Conservation (phyloP, 2,113 vertebrate species). For the Embiotoca jacksoni region DNA sequence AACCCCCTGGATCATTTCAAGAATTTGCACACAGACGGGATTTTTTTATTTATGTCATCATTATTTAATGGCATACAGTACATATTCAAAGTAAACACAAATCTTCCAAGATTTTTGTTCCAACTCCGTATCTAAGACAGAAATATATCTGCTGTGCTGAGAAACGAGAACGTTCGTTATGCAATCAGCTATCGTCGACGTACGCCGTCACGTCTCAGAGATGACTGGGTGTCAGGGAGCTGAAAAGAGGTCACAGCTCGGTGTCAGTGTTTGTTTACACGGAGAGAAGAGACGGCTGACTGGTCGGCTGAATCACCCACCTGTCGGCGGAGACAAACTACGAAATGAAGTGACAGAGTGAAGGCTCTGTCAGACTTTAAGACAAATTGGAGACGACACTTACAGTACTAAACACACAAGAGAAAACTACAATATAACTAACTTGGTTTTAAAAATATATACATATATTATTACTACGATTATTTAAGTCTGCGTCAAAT, state of each 20-base stretch:
- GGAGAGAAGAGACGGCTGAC: conserved; percentile 31
- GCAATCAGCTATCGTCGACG: conserved; percentile 11
- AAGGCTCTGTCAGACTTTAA: conserved; percentile 3
- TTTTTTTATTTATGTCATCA: too few relatives aligned
- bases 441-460: too few relatives aligned
- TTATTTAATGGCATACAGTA: too few relatives aligned
- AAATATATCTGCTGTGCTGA: neutral
- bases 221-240: conserved; percentile 40
- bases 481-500: neutral
- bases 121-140: neutral
- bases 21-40: too few relatives aligned
- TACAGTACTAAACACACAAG: neutral
- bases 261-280: conserved; percentile 53
- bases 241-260: conserved; percentile 57
- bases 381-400: conserved; percentile 11
- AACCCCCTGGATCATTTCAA: too few relatives aligned
- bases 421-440: neutral
- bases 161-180: neutral
- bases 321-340: conserved; percentile 26
- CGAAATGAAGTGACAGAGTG: conserved; percentile 28
- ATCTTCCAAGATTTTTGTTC: neutral
- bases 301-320: conserved; percentile 34
- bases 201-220: conserved; percentile 15
- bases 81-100: too few relatives aligned
- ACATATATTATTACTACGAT: too few relatives aligned